These are phyloP conservation scores for Kryphioiulus occultus DNA, from an alignment of 2,888 invertebrate species.

Conservation along the genomic window DNA sequence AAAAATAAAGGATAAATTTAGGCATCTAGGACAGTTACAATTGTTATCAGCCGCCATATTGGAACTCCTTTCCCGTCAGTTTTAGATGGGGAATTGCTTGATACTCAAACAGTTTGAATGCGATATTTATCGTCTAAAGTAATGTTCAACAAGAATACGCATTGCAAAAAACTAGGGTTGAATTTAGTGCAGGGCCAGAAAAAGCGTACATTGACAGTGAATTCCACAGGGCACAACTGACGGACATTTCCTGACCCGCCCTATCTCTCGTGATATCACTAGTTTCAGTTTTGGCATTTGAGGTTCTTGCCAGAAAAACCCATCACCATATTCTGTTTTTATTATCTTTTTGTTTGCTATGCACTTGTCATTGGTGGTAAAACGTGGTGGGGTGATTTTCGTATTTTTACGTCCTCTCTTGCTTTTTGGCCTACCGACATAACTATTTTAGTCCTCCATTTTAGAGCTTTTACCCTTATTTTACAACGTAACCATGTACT, in stretches of 20 bases:
- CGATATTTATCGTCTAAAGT: too few relatives aligned
- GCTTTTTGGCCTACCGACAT: neutral
- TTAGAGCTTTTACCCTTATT: neutral
- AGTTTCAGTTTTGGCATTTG: constrained; percentile 1
- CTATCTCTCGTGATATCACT: neutral
- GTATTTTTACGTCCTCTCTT: neutral
- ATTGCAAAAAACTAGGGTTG: too few relatives aligned
- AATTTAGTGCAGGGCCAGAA: too few relatives aligned
- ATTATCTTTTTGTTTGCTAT: constrained; percentile 25
- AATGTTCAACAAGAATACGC: too few relatives aligned
- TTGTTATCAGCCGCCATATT: too few relatives aligned
- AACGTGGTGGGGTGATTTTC: constrained; percentile 11
- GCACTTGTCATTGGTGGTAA: neutral
- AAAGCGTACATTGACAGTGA: neutral
- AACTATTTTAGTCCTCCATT: constrained; percentile 12
- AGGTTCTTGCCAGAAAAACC: neutral
- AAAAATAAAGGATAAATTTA: too few relatives aligned
- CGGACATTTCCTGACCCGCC: constrained; percentile 20
- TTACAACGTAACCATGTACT: neutral
- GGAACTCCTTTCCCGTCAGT: too few relatives aligned
- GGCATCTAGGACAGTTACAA: too few relatives aligned
- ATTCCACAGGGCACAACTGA: neutral
- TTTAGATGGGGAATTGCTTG: too few relatives aligned
- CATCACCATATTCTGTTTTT: constrained; percentile 19
- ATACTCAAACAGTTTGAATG: too few relatives aligned